Evolutionary conservation across 2,113 vertebrate species (phyloP).

Genomic region (Tachycineta bicolor): DNA sequence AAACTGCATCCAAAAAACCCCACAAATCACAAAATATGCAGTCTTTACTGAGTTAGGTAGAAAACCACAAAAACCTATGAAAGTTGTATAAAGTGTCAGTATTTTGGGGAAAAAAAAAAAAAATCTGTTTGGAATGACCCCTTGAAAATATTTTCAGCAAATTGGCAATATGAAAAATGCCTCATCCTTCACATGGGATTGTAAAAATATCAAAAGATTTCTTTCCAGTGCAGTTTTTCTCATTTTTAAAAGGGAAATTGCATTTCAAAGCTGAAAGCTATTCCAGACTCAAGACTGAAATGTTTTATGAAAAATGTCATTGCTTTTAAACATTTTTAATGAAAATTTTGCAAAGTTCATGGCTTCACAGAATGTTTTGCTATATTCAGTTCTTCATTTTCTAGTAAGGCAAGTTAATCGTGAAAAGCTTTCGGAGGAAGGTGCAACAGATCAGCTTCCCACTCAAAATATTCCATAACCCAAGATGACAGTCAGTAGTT

Average conservation of each 20-base stretch:
- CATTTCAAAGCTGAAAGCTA: conserved; percentile 8
- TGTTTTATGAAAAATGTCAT: background rate
- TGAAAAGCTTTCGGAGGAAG: background rate
- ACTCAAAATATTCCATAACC: background rate
- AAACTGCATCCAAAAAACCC: background rate
- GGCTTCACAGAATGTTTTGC: background rate
- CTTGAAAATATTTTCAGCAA: conserved; percentile 1
- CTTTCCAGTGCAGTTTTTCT: background rate
- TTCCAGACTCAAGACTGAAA: background rate
- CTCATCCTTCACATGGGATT: conserved; percentile 3
- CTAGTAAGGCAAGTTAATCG: background rate
- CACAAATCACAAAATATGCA: background rate
- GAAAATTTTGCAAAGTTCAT: background rate
- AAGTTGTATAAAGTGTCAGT: background rate
- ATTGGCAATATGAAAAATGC: background rate
- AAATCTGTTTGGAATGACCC: background rate
- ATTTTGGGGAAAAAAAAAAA: background rate
- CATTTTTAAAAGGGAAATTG: conserved; percentile 5
- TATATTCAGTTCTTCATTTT: background rate
- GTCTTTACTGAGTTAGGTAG: background rate
- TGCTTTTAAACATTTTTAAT: background rate
- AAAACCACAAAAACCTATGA: background rate
- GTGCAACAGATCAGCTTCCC: background rate
- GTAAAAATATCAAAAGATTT: conserved; percentile 5
- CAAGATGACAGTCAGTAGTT: background rate